Base-by-base conservation (phyloP, 1,140 invertebrate species). In the Zaprionus ornatus region DNA sequence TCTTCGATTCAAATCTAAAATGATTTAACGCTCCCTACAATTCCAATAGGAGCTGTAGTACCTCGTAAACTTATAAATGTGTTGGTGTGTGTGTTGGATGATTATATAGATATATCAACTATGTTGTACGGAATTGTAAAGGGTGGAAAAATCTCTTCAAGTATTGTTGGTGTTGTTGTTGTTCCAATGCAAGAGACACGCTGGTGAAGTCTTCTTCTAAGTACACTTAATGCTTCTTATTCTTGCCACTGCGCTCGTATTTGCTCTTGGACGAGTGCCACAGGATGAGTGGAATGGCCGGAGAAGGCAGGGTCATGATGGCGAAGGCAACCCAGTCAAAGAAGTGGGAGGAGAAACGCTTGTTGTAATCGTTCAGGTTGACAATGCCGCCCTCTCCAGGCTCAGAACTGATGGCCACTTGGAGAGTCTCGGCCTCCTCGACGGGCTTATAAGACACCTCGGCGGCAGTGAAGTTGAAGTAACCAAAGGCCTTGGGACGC, bases 301-400 rank as follows among this genome's bases (percentile, higher is more conserved):
- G 93, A 3, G 98, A 98, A 56, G 98, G 98, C 55, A 99, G 93
- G 42, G 98, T 98, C 98, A 99, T 99, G 7, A 99, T 95, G 63
- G 97, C 98, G 93, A 99, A 99, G 29, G 98, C 97, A 55, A 96
- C 94, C 99, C 99, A 99, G 93, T 99, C 98, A 63, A 98, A 96
- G 90, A 98, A 96, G 94, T 99, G 99, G 35, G 98, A 98, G 62
- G 98, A 99, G 94, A 99, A 99, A 92, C 98, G 98, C 92, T 98
- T 97, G 93, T 99, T 98, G 93, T 98, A 99, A 93, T 99, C 99
- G 90, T 96, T 96, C 93, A 97, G 98, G 21, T 98, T 96, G 76
- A 99, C 97, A 93, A 99, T 99, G 55, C 96, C 96, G 74, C 98
- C 98, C 94, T 99, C 97, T 79, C 99, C 99, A 67, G 98, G 99